These are phyloP conservation scores for Salmo trutta DNA, from an alignment of 2,797 vertebrate genomes.

Conservation along the genomic window DNA sequence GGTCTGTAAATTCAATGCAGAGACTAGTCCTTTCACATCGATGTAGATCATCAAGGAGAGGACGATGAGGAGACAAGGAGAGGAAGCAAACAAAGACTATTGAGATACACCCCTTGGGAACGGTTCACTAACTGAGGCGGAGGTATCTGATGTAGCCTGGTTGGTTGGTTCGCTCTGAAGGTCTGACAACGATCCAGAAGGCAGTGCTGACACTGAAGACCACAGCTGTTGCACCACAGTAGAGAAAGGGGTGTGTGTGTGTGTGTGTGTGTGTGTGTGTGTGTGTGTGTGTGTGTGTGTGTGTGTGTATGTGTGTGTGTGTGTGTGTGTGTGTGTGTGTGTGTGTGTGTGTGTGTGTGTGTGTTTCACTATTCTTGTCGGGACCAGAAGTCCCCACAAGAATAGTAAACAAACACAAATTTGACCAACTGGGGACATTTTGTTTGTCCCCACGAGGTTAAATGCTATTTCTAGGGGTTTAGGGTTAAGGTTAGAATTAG, in stretches of 20 bases:
- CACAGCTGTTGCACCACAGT: neutral
- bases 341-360: neutral
- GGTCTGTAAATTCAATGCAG: too few relatives aligned
- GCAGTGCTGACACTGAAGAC: neutral
- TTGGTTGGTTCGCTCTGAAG: neutral
- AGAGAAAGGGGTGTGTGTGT: neutral
- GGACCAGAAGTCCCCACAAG: too few relatives aligned
- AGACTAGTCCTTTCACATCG: neutral
- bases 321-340: too few relatives aligned
- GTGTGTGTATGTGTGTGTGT: neutral
- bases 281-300: neutral
- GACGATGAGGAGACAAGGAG: neutral
- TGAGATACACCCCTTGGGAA: neutral
- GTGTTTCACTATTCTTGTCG: neutral
- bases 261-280: conserved; percentile 1
- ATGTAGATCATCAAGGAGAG: neutral
- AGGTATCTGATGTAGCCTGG: neutral
- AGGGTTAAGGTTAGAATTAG: too few relatives aligned
- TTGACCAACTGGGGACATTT: too few relatives aligned
- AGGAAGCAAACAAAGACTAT: neutral
- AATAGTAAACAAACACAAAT: too few relatives aligned
- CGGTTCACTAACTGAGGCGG: neutral
- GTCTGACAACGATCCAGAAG: too few relatives aligned
- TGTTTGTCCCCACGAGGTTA: too few relatives aligned
- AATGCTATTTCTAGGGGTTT: too few relatives aligned